Percentiles rank a stretch among this genome's conserved stretches.
Conservation (phyloP, 2,888 invertebrate genomes). For the Ophion ellenae region DNA sequence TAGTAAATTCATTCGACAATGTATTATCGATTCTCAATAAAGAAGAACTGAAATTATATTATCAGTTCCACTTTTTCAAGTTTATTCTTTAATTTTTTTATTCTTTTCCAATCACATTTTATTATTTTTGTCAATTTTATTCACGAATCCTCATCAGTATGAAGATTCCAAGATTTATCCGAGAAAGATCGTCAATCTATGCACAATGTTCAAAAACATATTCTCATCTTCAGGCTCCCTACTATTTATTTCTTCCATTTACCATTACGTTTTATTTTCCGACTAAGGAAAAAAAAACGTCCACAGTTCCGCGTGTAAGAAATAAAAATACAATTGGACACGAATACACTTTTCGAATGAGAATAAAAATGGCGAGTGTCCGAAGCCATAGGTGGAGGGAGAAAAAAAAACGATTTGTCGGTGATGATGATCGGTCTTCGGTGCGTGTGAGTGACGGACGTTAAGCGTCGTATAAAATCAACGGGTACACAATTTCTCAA, state of each 20-base stretch:
- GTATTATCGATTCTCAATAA: not conserved
- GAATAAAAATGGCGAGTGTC: too few relatives aligned
- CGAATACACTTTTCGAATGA: not conserved
- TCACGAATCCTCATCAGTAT: too few relatives aligned
- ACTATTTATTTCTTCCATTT: not conserved
- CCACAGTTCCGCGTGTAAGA: not conserved
- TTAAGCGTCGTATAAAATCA: constrained; percentile 56
- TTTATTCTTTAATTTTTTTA: not conserved
- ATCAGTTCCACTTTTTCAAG: not conserved
- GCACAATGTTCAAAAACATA: too few relatives aligned
- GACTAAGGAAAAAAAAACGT: not conserved
- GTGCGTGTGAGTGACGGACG: constrained; percentile 24
- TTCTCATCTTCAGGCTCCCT: too few relatives aligned
- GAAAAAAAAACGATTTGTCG: not conserved
- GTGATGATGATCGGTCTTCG: constrained; percentile 2
- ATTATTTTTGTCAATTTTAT: too few relatives aligned
- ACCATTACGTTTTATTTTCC: not conserved
- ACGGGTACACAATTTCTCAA: constrained; percentile 37
- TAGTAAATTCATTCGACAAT: too few relatives aligned
- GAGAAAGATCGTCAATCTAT: too few relatives aligned
- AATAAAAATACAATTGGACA: not conserved
- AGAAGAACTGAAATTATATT: not conserved
- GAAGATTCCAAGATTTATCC: too few relatives aligned
- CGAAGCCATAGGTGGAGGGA: not conserved
- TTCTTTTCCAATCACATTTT: not conserved